Evolutionary conservation across 2,888 invertebrate species (phyloP).

Genomic region (Heliconius cydno): DNA sequence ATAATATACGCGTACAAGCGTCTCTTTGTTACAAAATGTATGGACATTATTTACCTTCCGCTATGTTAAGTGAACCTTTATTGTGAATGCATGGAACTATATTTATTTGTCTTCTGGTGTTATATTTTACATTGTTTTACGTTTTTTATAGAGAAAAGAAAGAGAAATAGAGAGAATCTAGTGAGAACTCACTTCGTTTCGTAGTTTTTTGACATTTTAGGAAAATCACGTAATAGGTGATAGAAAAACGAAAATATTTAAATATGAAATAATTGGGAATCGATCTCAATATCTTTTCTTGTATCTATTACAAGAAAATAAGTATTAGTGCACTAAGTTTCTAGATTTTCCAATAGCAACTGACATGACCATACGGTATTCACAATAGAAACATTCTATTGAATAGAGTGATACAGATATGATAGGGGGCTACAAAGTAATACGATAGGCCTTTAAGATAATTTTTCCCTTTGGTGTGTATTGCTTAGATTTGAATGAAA

Average conservation of each 20-base stretch:
- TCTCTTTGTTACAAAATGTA: conserved; percentile 44
- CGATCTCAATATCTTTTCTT: too few species aligned
- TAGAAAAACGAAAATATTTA: not conserved
- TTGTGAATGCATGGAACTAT: conserved; percentile 19
- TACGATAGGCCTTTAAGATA: not conserved
- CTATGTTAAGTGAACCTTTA: conserved; percentile 39
- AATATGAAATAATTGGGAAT: too few species aligned
- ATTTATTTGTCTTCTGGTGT: conserved; percentile 25
- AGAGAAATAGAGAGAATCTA: not conserved
- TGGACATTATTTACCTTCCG: conserved; percentile 45
- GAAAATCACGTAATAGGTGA: not conserved
- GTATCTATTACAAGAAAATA: too few species aligned
- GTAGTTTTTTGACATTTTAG: not conserved
- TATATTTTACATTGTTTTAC: not conserved
- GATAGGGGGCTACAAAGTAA: not conserved
- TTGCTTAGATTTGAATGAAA: not conserved
- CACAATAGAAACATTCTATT: not conserved
- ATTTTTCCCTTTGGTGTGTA: not conserved
- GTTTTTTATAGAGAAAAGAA: not conserved
- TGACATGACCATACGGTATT: not conserved
- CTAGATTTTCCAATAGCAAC: not conserved
- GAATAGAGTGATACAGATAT: not conserved
- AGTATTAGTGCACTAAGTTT: not conserved
- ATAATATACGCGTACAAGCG: conserved; percentile 35
- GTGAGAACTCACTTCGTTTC: not conserved